Conservation (phyloP, 2,888 invertebrate species). For the Seira ritae region DNA sequence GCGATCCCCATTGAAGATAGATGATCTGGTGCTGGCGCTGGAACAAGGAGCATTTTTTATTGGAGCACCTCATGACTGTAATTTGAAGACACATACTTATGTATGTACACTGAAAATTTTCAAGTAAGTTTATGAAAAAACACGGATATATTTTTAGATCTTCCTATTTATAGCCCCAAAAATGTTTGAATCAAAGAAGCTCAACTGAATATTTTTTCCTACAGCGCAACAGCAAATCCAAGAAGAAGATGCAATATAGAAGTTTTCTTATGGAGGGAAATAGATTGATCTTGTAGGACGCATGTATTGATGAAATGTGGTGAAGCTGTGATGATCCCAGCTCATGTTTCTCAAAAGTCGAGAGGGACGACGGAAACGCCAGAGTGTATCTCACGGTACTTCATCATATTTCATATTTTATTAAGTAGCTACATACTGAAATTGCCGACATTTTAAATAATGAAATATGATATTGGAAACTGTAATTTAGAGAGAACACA, state of each 20-base stretch:
- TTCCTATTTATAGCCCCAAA: conserved; percentile 56
- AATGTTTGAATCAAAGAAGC: not conserved
- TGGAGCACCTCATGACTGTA: too few relatives aligned
- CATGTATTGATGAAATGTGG: not conserved
- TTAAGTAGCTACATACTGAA: not conserved
- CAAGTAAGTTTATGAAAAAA: not conserved
- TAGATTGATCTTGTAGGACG: conserved; percentile 17
- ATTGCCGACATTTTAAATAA: not conserved
- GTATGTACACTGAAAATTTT: conserved; percentile 6
- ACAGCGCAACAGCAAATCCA: conserved; percentile 6
- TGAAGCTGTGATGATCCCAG: too few relatives aligned
- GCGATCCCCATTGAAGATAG: too few relatives aligned
- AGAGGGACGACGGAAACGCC: too few relatives aligned
- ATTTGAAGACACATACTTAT: too few relatives aligned
- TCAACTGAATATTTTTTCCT: not conserved
- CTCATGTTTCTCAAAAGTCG: too few relatives aligned
- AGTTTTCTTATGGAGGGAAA: not conserved
- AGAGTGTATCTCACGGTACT: too few relatives aligned
- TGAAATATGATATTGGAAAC: not conserved
- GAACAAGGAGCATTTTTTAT: too few relatives aligned
- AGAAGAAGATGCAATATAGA: not conserved
- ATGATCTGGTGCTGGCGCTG: too few relatives aligned
- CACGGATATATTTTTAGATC: conserved; percentile 50
- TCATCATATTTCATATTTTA: not conserved
- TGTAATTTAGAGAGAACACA: not conserved